Conservation (phyloP, 2,113 vertebrate genomes). For the Zonotrichia leucophrys region DNA sequence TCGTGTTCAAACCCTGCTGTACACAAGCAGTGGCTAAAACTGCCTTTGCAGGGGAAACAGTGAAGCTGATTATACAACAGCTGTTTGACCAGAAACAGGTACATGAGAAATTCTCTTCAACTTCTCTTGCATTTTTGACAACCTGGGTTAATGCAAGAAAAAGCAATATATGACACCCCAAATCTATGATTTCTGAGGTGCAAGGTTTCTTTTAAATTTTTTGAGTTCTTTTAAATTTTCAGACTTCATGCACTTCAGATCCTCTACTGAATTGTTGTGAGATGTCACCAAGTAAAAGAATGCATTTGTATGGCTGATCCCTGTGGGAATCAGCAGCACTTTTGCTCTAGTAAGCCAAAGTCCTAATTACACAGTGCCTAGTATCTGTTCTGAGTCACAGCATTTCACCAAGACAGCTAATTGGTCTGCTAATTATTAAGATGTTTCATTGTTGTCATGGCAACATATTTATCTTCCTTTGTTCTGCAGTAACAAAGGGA, state of each 20-base stretch:
- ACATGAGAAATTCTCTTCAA: not conserved
- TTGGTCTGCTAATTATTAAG: slow-evolving; percentile 87
- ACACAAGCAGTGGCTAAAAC: not conserved
- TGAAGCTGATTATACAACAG: not conserved
- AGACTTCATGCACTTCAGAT: not conserved
- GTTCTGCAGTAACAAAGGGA: slow-evolving; percentile 56
- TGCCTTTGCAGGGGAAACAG: not conserved
- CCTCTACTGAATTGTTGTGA: not conserved
- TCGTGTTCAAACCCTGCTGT: fast-evolving
- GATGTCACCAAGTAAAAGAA: not conserved
- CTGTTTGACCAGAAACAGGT: not conserved
- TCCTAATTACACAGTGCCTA: slow-evolving; percentile 80
- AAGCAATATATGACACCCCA: not conserved
- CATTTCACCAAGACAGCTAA: slow-evolving; percentile 76
- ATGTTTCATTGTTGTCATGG: slow-evolving; percentile 78
- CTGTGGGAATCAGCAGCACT: slow-evolving; percentile 39
- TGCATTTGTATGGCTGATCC: slow-evolving; percentile 56
- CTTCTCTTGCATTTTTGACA: not conserved
- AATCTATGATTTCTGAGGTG: not conserved
- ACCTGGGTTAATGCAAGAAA: not conserved
- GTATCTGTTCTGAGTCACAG: slow-evolving; percentile 72
- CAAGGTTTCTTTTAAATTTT: not conserved
- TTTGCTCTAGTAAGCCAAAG: slow-evolving; percentile 72
- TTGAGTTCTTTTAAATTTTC: not conserved
- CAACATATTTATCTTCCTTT: slow-evolving; percentile 71